Evolutionary conservation across 2,797 vertebrate genomes (phyloP).

Genomic region (Dryobates pubescens): DNA sequence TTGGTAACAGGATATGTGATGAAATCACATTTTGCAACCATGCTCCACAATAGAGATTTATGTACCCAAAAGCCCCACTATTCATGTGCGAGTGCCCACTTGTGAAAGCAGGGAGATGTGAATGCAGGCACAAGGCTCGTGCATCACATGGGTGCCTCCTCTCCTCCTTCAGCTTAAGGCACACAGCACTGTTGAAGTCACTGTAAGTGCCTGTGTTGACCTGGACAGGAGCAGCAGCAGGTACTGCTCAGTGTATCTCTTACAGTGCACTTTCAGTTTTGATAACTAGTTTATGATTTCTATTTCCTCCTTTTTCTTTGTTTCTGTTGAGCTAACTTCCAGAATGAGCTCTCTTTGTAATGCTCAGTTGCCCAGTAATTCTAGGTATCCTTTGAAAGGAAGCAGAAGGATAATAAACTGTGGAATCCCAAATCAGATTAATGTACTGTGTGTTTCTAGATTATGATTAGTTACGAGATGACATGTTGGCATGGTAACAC

Average conservation of each 20-base stretch:
- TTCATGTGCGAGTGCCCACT: background rate
- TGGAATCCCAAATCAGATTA: constrained; percentile 63
- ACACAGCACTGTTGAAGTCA: background rate
- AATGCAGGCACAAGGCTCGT: background rate
- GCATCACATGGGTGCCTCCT: background rate
- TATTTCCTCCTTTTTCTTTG: background rate
- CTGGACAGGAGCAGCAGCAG: background rate
- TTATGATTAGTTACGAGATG: constrained; percentile 69
- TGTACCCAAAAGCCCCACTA: accelerated
- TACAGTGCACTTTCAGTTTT: background rate
- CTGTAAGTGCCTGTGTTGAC: background rate
- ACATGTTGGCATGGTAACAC: constrained; percentile 76
- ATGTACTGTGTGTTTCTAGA: constrained; percentile 43
- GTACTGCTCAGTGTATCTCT: background rate
- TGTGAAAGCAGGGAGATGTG: background rate
- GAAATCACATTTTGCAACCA: background rate
- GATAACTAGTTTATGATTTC: background rate
- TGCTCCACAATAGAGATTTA: background rate
- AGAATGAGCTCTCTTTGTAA: background rate
- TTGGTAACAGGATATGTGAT: background rate
- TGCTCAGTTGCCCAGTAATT: background rate
- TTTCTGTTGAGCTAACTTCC: background rate
- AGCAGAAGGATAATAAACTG: constrained; percentile 8
- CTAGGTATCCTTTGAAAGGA: constrained; percentile 24
- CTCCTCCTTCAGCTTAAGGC: background rate